Evolutionary conservation across 2,888 invertebrate genomes (phyloP).

Genomic region (Empis livida): DNA sequence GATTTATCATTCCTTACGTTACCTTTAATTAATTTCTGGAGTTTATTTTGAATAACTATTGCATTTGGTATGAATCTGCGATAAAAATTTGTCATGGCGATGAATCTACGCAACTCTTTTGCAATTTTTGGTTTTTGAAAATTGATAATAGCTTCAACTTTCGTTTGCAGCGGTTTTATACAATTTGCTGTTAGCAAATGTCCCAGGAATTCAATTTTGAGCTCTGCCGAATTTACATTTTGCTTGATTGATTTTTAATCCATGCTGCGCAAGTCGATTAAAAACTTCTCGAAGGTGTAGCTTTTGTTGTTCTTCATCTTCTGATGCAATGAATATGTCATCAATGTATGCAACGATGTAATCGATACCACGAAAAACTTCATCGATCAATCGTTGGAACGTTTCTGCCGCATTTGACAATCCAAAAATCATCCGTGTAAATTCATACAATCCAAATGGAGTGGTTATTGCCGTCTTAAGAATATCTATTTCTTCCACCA

Average conservation of each 20-base stretch:
- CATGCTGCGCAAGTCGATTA: slow-evolving; percentile 11
- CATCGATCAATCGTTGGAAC: slow-evolving; percentile 25
- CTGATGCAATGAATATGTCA: slow-evolving; percentile 18
- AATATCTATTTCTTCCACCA: not conserved
- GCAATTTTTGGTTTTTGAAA: not conserved
- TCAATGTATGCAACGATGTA: slow-evolving; percentile 18
- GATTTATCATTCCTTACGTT: not conserved
- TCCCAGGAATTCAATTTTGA: slow-evolving; percentile 5
- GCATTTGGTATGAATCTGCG: not conserved
- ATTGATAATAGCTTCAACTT: slow-evolving; percentile 1
- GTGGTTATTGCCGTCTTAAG: slow-evolving; percentile 18
- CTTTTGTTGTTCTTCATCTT: slow-evolving; percentile 11
- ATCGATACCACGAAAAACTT: slow-evolving; percentile 13
- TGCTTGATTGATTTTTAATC: slow-evolving; percentile 12
- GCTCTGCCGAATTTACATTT: slow-evolving; percentile 9
- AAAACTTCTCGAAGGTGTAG: slow-evolving; percentile 15
- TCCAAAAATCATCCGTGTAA: slow-evolving; percentile 21
- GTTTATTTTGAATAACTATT: not conserved
- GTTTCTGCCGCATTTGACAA: slow-evolving; percentile 23
- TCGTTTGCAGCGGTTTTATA: not conserved
- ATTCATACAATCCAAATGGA: slow-evolving; percentile 26
- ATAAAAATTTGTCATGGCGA: slow-evolving; percentile 8
- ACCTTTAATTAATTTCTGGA: not conserved
- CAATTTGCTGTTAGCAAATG: slow-evolving; percentile 1
- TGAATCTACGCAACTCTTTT: slow-evolving; percentile 1